A percentile compares a stretch with the other conserved stretches of the same genome.
phyloP scores from a whole-genome alignment of 2,113 vertebrate genomes.

The Alethe castanea region DNA sequence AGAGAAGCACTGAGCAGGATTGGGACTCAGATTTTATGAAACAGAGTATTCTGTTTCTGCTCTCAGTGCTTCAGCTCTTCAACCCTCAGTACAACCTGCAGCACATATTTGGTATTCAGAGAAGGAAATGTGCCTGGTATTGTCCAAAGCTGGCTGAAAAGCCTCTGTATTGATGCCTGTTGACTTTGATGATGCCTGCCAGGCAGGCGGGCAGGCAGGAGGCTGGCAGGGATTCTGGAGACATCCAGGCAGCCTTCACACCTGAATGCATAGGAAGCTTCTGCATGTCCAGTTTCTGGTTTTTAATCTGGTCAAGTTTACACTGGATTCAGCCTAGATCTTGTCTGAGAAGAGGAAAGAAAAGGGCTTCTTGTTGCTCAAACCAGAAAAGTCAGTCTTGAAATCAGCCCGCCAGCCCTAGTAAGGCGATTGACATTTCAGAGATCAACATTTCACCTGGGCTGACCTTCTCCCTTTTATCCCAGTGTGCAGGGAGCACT shows the following conservation, averaged over 20 bases:
- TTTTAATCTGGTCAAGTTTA: neutral
- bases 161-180: neutral
- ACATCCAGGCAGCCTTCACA: neutral
- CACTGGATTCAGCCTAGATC: neutral
- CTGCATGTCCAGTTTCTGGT: neutral
- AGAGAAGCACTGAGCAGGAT: neutral
- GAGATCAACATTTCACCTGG: neutral
- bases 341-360: neutral
- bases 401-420: neutral
- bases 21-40: neutral
- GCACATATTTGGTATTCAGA: neutral
- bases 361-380: neutral
- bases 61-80: neutral
- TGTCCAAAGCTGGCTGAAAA: neutral
- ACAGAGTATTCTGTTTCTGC: neutral
- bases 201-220: neutral
- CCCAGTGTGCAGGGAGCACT: neutral
- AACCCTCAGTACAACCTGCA: neutral
- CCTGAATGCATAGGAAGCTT: neutral
- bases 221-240: neutral
- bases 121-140: neutral
- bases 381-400: neutral
- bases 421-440: rapidly evolving
- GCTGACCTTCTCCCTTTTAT: neutral
- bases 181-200: neutral